Base-by-base conservation (phyloP, 2,113 vertebrate species). In the Morone saxatilis region DNA sequence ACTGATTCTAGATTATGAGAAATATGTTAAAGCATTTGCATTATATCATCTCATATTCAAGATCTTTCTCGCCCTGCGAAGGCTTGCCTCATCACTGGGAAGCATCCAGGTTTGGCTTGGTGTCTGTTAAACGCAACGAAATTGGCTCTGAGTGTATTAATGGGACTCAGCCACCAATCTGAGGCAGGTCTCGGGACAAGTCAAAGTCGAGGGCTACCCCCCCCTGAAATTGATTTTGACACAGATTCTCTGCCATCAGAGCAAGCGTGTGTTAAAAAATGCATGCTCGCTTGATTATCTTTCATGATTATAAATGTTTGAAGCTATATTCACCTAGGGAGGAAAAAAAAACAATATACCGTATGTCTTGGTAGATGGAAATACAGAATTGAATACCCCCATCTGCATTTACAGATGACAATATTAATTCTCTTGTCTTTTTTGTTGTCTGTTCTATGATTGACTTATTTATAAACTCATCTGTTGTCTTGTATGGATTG, bases 221-320 rank as follows among this genome's bases (percentile, higher is more conserved):
- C 74, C 84, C 89, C 69, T 89, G 91, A 93, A 94, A 95, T 93
- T 85, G 92, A 94, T n/a, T 94, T 91, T 91, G 91, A 91, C 89
- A 85, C 81, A 70, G 77, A 83, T 87, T 87, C 56, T 86, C 72
- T 54, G 16, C 73, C n/a, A n/a, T 61, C 57, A 72, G 51, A 91
- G 83, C 72, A 89, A 90, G 91, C 84, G 78, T 53, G 67, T 78
- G 84, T 87, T 90, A 84, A 92, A 89, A 93, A 93, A 93, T 92
- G 79, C 88, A 90, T 81, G 77, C n/a, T 17, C 43, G 41, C 83
- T 73, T 91, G 84, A 85, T n/a, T 86, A 77, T 80, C n/a, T 88
- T 88, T 91, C 57, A 70, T 71, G n/a, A 75, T 89, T 65, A 78
- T 61, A 79, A 82, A 91, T 81, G 65, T n/a, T 88, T 70, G 59